Percentiles rank a stretch among this genome's conserved stretches.
Conservation (phyloP, 2,113 vertebrate genomes). For the Dryoscopus gambensis region DNA sequence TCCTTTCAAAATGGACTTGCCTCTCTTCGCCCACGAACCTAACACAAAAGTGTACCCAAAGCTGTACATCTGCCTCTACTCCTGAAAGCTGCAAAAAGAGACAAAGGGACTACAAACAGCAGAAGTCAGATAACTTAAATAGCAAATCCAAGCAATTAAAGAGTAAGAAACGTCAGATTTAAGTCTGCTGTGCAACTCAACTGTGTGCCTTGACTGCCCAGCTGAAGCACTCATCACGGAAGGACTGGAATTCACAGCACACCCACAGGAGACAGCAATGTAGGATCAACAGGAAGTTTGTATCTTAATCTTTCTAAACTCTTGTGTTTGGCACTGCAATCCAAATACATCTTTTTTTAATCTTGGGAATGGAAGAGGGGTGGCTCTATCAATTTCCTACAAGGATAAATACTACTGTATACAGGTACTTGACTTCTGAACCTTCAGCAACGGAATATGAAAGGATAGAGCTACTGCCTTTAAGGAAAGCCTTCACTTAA, state of each 20-base stretch:
- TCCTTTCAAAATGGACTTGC: not conserved
- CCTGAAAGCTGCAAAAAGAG: not conserved
- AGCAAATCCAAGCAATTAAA: not conserved
- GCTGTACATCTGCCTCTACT: not conserved
- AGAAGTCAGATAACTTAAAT: not conserved
- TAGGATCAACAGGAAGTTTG: accelerated
- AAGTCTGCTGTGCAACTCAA: not conserved
- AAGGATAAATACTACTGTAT: not conserved
- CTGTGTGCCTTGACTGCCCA: not conserved
- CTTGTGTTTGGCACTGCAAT: not conserved
- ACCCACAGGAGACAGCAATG: not conserved
- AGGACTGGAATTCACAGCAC: not conserved
- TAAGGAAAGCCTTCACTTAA: not conserved
- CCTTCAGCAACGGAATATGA: not conserved
- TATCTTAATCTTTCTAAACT: not conserved
- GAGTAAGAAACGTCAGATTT: not conserved
- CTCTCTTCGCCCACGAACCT: not conserved
- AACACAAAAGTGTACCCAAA: not conserved
- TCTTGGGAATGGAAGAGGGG: not conserved
- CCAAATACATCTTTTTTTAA: not conserved
- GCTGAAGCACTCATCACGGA: not conserved
- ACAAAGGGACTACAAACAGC: not conserved
- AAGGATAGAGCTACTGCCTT: not conserved
- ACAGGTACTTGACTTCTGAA: not conserved
- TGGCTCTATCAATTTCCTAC: not conserved